Conservation (phyloP, 2,797 vertebrate genomes). For the Pseudochromis fuscus region DNA sequence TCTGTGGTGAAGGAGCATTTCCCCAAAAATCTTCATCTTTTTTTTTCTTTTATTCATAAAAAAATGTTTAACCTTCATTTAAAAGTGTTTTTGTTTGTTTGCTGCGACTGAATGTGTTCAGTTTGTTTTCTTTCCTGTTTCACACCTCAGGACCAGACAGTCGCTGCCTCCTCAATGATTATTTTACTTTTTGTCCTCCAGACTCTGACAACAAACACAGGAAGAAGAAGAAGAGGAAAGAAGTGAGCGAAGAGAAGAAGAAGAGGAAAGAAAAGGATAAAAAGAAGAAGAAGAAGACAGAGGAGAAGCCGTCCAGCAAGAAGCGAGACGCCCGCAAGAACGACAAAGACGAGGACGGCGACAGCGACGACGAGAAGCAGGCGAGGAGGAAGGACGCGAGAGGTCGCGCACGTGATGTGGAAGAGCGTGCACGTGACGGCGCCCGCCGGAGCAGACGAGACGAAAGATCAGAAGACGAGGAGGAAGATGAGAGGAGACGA, state of each 20-base stretch:
- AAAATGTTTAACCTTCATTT: too few relatives aligned
- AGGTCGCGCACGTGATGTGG: conserved; percentile 12
- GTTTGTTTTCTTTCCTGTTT: too few relatives aligned
- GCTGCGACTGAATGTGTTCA: too few relatives aligned
- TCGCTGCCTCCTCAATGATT: too few relatives aligned
- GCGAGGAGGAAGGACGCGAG: conserved; percentile 35
- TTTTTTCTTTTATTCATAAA: too few relatives aligned
- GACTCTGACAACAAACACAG: conserved; percentile 83
- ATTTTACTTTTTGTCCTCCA: conserved; percentile 56
- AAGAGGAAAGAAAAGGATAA: conserved; percentile 41
- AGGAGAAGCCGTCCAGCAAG: too few relatives aligned
- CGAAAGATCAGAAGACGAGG: conserved; percentile 26
- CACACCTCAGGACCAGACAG: too few relatives aligned
- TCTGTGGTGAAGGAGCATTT: too few relatives aligned
- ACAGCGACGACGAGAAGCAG: conserved; percentile 17
- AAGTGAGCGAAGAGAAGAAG: conserved; percentile 76
- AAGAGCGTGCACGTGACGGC: conserved; percentile 27
- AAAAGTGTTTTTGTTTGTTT: too few relatives aligned
- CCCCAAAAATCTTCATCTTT: too few relatives aligned
- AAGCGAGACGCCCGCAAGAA: conserved; percentile 33
- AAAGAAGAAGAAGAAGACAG: conserved; percentile 40
- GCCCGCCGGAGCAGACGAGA: conserved; percentile 34
- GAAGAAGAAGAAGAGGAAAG: conserved; percentile 84
- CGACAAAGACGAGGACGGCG: background rate
- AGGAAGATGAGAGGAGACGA: conserved; percentile 43